phyloP scores from a whole-genome alignment of 2,888 invertebrate species.

The Byasa hedistus region DNA sequence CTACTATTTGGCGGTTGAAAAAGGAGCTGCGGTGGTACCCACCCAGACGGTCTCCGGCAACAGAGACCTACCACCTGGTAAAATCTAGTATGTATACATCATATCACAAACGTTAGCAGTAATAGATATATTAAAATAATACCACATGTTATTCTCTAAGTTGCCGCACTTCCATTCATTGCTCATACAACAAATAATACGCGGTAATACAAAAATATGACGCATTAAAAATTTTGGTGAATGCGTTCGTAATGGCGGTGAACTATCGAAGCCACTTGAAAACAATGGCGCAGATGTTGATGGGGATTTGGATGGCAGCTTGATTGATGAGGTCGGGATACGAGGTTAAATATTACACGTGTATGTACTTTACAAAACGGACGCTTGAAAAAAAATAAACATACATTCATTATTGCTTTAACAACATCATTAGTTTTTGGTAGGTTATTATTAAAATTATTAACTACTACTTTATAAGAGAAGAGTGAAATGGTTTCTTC shows the following conservation, averaged over 20 bases:
- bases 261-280: conserved; percentile 24
- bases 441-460: too few relatives aligned
- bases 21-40: too few relatives aligned
- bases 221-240: conserved; percentile 7
- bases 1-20: too few relatives aligned
- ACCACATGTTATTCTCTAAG: not conserved
- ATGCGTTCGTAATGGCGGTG: conserved; percentile 15
- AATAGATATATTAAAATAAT: too few relatives aligned
- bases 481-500: too few relatives aligned
- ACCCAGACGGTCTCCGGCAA: too few relatives aligned
- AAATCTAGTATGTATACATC: too few relatives aligned
- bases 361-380: conserved; percentile 7
- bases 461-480: too few relatives aligned
- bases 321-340: conserved; percentile 26
- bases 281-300: conserved; percentile 29
- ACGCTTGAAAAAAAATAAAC: not conserved
- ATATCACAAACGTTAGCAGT: too few relatives aligned
- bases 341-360: conserved; percentile 25
- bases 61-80: too few relatives aligned
- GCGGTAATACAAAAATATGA: not conserved
- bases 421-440: not conserved
- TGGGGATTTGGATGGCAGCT: conserved; percentile 19
- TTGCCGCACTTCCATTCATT: not conserved
- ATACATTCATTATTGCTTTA: not conserved
- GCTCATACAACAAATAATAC: not conserved